Evolutionary conservation across 2,113 vertebrate species (phyloP).

Genomic region (Narcine bancroftii): DNA sequence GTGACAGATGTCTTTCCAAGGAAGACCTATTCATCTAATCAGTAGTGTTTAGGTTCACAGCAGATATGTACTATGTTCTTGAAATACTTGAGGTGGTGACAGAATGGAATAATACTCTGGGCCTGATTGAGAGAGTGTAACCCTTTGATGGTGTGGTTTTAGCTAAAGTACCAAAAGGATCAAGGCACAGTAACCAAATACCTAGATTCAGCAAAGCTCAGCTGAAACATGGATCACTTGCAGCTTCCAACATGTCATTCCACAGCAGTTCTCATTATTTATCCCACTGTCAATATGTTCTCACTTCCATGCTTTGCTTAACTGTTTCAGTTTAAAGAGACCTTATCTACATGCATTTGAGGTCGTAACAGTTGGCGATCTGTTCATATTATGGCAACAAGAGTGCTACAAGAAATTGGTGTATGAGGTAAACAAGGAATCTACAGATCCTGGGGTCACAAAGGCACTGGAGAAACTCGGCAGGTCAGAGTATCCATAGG

Average conservation of each 20-base stretch:
- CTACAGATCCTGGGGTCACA: too few relatives aligned
- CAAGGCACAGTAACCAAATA: background rate
- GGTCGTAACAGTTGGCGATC: background rate
- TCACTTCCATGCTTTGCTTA: constrained; percentile 2
- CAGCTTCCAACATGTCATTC: constrained; percentile 6
- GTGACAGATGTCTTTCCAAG: background rate
- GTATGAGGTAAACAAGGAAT: too few relatives aligned
- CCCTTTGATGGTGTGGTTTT: background rate
- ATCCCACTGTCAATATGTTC: background rate
- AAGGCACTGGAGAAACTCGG: too few relatives aligned
- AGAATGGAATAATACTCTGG: background rate
- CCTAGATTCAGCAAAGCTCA: background rate
- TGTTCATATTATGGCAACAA: background rate
- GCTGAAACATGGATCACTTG: background rate
- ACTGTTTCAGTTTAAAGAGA: constrained; percentile 15
- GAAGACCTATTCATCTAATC: background rate
- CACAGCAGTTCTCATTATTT: background rate
- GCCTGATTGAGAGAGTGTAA: constrained; percentile 20
- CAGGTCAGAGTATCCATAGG: too few relatives aligned
- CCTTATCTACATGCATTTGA: background rate
- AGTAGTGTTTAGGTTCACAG: background rate
- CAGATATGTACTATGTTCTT: background rate
- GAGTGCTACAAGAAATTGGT: background rate
- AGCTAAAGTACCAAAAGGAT: constrained; percentile 12
- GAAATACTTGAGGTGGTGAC: background rate